Conservation (phyloP, 2,113 vertebrate genomes). For the Sinocyclocheilus anophthalmus region DNA sequence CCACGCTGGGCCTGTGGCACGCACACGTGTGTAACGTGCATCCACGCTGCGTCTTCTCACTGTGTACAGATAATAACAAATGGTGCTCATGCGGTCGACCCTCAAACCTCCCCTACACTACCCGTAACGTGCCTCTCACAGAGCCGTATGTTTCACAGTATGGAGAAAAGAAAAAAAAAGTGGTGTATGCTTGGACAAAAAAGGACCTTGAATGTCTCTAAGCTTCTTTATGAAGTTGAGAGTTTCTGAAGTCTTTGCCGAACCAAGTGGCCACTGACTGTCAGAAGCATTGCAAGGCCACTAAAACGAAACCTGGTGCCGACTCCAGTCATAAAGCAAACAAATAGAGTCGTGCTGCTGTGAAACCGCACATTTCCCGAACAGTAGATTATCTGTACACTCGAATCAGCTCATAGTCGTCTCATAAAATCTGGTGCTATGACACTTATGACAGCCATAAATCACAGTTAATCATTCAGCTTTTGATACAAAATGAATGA, state of each 20-base stretch:
- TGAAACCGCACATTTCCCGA: not conserved
- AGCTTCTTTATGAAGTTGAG: not conserved
- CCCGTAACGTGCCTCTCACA: not conserved
- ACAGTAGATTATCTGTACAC: not conserved
- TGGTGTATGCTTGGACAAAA: not conserved
- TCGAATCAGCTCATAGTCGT: not conserved
- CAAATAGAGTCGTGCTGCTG: not conserved
- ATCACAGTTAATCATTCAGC: conserved; percentile 29
- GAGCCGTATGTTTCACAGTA: not conserved
- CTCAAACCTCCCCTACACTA: not conserved
- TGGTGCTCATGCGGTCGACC: not conserved
- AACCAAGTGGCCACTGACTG: not conserved
- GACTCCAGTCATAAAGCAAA: not conserved
- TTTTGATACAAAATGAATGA: not conserved
- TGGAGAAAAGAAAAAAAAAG: not conserved
- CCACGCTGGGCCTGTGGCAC: not conserved
- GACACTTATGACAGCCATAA: not conserved
- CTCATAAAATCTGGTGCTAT: conserved; percentile 1
- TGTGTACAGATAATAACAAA: conserved; percentile 19
- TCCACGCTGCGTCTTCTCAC: conserved; percentile 17
- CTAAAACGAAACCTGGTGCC: not conserved
- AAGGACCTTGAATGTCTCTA: conserved; percentile 9
- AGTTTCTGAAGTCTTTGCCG: not conserved
- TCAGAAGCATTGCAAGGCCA: conserved; percentile 8
- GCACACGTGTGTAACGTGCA: not conserved